A percentile compares a stretch with the other conserved stretches of the same genome.
phyloP scores from a whole-genome alignment of 1,140 invertebrate species.

The Calosoma granatense region DNA sequence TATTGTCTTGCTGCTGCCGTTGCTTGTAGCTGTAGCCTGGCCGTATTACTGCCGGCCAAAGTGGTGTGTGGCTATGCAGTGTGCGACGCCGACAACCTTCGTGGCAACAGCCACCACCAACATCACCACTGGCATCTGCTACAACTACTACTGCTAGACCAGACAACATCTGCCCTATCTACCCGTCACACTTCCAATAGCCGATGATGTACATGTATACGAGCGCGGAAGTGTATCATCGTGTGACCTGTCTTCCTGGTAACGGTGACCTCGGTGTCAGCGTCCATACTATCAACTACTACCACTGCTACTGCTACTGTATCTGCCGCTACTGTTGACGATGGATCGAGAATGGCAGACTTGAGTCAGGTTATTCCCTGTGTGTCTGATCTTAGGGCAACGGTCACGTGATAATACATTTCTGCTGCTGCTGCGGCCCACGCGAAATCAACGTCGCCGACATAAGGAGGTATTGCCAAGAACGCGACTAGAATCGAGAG shows the following conservation, averaged over 20 bases:
- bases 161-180: no score
- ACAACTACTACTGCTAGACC: no score
- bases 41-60: not conserved
- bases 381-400: not conserved
- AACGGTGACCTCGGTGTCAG: no score
- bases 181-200: no score
- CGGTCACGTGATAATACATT: not conserved
- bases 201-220: no score
- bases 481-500: not conserved
- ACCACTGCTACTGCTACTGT: not conserved
- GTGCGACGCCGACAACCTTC: not conserved
- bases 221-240: no score
- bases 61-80: not conserved
- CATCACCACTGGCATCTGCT: not conserved
- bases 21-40: not conserved
- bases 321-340: not conserved
- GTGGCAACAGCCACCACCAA: not conserved
- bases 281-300: no score
- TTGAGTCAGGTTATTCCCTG: not conserved
- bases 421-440: not conserved
- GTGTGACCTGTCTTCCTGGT: no score
- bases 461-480: not conserved
- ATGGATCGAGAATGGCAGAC: not conserved
- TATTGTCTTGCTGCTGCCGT: not conserved
- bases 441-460: not conserved